Evolutionary conservation across 2,113 vertebrate species (phyloP).

Genomic region (Saccopteryx bilineata): DNA sequence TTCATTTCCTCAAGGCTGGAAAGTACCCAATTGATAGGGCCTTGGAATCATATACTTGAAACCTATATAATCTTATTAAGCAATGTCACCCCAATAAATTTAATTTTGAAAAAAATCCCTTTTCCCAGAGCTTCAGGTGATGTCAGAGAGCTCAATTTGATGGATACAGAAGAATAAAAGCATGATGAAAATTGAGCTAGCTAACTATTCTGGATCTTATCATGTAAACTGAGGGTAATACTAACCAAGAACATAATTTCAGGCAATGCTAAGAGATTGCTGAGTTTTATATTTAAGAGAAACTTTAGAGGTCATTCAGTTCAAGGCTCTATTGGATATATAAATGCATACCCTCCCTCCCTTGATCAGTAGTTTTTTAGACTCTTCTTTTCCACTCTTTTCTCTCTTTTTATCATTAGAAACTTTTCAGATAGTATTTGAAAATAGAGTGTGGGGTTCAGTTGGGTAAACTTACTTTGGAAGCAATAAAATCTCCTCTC

Average conservation of each 20-base stretch:
- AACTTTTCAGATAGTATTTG: neutral
- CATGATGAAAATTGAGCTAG: neutral
- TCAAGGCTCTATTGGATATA: neutral
- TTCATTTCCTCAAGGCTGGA: neutral
- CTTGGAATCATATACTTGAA: neutral
- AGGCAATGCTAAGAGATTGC: neutral
- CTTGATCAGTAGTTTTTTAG: neutral
- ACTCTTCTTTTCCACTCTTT: neutral
- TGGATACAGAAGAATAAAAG: neutral
- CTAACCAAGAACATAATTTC: neutral
- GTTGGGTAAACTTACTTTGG: constrained; percentile 89
- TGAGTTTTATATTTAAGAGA: neutral
- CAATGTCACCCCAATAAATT: neutral
- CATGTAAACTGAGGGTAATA: neutral
- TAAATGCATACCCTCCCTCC: neutral
- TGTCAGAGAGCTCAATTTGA: neutral
- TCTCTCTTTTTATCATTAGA: neutral
- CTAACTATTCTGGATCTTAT: neutral
- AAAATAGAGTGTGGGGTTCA: neutral
- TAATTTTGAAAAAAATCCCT: neutral
- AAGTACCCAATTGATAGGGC: neutral
- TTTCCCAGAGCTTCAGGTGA: neutral
- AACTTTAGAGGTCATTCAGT: neutral
- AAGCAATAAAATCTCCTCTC: constrained; percentile 94
- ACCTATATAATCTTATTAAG: neutral